Base-by-base conservation (phyloP, 2,888 invertebrate species). In the Ornithoptera alexandrae region DNA sequence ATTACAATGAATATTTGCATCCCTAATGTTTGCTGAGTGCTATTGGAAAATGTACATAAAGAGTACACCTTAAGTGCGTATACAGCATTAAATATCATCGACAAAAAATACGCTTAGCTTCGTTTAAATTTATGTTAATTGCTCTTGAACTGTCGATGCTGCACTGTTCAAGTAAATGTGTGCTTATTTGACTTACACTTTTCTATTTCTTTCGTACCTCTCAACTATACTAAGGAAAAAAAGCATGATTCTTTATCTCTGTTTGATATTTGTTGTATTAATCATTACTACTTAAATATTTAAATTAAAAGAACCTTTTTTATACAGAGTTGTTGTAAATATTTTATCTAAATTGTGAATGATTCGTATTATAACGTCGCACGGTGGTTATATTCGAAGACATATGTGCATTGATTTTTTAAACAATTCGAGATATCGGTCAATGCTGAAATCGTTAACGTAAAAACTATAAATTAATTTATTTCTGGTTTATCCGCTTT, bases 111-210 rank as follows among this genome's bases (percentile, higher is more conserved):
- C 65, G 18, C 18, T 20, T 18, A 57, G 6, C n/a, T 6, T 10
- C 6, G 15, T 18, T 12, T 39, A n/a, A 59, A 59, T 50, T 68
- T 10, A 46, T 62, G 67, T 62, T 67, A 57, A 59, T 8, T 50
- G 68, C 63, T 63, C 63, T 68, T 59, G 36, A 42, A 67, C 61
- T 67, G 60, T 61, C n/a, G 62, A 62, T n/a, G 18, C 57, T 53
- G n/a, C 36, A 53, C 46, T 62, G 22, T 62, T 56, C 12, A 62
- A 24, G 67, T 68, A 30, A 68, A 68, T 62, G 42, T 62, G 62
- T 62, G 57, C 24, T n/a, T n/a, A 57, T 62, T 62, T 46, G 22
- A 42, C 24, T 62, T 36, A 39, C 39, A 39, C 20, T 58, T 57
- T 8, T 24, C 56, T 42, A 56, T 61, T 56, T 62, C 57, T 18